phyloP scores from a whole-genome alignment of 2,113 vertebrate species.

The Perca flavescens region DNA sequence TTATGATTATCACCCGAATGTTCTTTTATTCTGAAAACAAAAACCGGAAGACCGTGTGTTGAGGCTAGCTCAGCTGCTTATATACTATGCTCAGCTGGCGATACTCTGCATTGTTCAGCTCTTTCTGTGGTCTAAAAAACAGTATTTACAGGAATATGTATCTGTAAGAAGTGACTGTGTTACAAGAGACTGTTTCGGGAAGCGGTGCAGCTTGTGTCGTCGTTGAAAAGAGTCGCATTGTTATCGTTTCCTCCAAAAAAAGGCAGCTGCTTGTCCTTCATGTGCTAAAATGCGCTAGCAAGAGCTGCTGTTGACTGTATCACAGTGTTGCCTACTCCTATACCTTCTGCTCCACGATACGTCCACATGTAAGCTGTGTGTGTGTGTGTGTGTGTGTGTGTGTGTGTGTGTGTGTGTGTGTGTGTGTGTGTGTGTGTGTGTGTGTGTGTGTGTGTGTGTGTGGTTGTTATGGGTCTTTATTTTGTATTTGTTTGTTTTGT shows the following conservation, averaged over 20 bases:
- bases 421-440: no score
- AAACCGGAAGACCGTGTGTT: not conserved
- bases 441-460: no score
- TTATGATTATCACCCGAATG: no score
- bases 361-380: not conserved
- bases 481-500: no score
- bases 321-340: not conserved
- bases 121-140: not conserved
- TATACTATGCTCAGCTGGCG: not conserved
- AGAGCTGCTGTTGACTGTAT: not conserved
- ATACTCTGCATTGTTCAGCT: not conserved
- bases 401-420: no score
- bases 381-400: no score
- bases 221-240: not conserved
- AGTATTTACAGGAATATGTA: not conserved
- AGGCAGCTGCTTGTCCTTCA: not conserved
- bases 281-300: not conserved
- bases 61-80: not conserved
- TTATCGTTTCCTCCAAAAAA: not conserved
- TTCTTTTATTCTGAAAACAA: constrained; percentile 46
- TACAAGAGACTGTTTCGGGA: not conserved
- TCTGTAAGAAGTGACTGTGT: not conserved
- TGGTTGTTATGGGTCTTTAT: no score
- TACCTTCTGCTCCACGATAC: not conserved
- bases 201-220: not conserved